A percentile compares a stretch with the other conserved stretches of the same genome.
These are phyloP conservation scores for Leptopterna dolabrata DNA, from an alignment of 2,888 invertebrate species.

Conservation along the genomic window DNA sequence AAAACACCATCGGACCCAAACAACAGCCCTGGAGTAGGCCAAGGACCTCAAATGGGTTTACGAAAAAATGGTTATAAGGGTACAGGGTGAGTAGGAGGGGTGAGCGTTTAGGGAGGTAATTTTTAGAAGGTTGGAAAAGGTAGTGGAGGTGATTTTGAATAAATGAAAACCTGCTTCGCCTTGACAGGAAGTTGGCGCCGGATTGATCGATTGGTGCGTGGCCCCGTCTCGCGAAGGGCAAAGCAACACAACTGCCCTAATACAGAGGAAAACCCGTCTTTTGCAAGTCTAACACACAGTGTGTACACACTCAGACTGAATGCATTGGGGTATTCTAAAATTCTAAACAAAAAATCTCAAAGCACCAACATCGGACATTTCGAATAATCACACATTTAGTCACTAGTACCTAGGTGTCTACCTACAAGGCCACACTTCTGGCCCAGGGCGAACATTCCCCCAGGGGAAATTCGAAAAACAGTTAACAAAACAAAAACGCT, in stretches of 20 bases:
- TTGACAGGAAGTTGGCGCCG: constrained; percentile 34
- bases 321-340: too few relatives aligned
- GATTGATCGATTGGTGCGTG: constrained; percentile 48
- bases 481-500: too few relatives aligned
- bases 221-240: not conserved
- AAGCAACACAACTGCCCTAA: not conserved
- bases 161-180: constrained; percentile 26
- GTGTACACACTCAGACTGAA: too few relatives aligned
- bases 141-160: constrained; percentile 28
- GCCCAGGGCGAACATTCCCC: too few relatives aligned
- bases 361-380: too few relatives aligned
- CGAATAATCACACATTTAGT: too few relatives aligned
- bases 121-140: not conserved
- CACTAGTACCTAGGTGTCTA: too few relatives aligned
- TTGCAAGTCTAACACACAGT: not conserved
- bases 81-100: not conserved
- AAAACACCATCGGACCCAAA: constrained; percentile 9
- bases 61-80: not conserved
- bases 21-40: constrained; percentile 30
- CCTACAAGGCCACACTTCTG: too few relatives aligned
- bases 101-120: not conserved
- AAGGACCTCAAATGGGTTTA: not conserved
- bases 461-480: too few relatives aligned
- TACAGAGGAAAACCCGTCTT: not conserved
- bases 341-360: too few relatives aligned